Evolutionary conservation across 2,888 invertebrate species (phyloP).

Genomic region (Drosophila glabriapex): DNA sequence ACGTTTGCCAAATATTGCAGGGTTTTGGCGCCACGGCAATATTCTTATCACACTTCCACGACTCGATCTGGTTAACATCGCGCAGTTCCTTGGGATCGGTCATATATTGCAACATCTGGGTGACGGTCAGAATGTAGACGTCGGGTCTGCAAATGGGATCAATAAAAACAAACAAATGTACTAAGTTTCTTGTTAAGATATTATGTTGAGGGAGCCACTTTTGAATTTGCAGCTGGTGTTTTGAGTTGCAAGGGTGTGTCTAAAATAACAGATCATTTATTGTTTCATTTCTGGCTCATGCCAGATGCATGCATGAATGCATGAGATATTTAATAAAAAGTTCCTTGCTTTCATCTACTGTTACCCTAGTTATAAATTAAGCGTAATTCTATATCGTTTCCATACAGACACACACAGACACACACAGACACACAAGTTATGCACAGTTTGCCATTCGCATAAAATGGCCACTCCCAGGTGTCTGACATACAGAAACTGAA

Average conservation of each 20-base stretch:
- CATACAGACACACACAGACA: not conserved
- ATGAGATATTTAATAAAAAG: not conserved
- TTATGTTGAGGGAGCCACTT: not conserved
- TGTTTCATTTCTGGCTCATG: too few relatives aligned
- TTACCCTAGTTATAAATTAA: not conserved
- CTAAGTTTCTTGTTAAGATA: not conserved
- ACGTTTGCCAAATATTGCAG: constrained; percentile 93
- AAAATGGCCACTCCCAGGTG: constrained; percentile 38
- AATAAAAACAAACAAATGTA: not conserved
- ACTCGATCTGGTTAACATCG: constrained; percentile 90
- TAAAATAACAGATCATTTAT: not conserved
- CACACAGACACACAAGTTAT: not conserved
- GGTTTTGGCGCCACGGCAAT: constrained; percentile 90
- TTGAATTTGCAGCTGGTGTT: not conserved
- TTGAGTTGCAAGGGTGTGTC: not conserved
- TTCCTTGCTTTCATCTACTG: not conserved
- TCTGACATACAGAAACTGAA: constrained; percentile 33
- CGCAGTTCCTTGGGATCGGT: constrained; percentile 92
- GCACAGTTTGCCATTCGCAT: constrained; percentile 19
- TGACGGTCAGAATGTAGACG: constrained; percentile 94
- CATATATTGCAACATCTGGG: constrained; percentile 96
- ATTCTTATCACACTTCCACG: constrained; percentile 92
- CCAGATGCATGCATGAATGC: not conserved
- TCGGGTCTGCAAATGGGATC: constrained; percentile 89
- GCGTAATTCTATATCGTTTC: not conserved